Percentiles rank a stretch among this genome's conserved stretches.
These are phyloP conservation scores for Zosterops hypoxanthus DNA, from an alignment of 2,113 vertebrate species.

Conservation along the genomic window DNA sequence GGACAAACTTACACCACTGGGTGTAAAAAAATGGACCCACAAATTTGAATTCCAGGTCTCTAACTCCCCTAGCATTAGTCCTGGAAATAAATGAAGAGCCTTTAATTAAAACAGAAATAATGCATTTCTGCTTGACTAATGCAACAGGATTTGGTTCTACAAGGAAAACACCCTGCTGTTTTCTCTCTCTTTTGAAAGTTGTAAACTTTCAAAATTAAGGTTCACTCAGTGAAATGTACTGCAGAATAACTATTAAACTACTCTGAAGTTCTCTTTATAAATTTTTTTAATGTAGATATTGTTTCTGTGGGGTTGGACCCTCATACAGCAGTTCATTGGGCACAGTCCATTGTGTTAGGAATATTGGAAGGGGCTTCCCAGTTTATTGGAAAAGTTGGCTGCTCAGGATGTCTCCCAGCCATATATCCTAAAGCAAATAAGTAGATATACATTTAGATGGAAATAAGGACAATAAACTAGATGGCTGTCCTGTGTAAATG, in stretches of 20 bases:
- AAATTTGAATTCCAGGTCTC: background rate
- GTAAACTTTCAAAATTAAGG: background rate
- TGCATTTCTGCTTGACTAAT: fast-evolving
- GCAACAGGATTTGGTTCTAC: background rate
- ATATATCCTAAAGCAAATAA: background rate
- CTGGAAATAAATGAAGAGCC: background rate
- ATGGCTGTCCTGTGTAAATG: background rate
- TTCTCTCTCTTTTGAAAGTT: background rate
- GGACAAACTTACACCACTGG: background rate
- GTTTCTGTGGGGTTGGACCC: background rate
- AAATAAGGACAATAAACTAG: background rate
- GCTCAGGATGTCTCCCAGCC: background rate
- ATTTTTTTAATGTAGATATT: background rate
- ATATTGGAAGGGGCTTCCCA: background rate
- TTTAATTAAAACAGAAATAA: background rate
- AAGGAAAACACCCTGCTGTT: background rate
- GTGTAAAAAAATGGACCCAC: background rate
- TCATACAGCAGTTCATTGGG: background rate
- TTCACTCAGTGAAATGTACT: background rate
- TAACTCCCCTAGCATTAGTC: background rate
- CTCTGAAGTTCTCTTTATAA: background rate
- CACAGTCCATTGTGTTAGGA: background rate
- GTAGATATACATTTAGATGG: background rate
- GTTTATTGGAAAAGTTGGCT: background rate
- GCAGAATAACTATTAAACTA: background rate